Base-by-base conservation (phyloP, 2,888 invertebrate species). In the Xylota sylvarum region DNA sequence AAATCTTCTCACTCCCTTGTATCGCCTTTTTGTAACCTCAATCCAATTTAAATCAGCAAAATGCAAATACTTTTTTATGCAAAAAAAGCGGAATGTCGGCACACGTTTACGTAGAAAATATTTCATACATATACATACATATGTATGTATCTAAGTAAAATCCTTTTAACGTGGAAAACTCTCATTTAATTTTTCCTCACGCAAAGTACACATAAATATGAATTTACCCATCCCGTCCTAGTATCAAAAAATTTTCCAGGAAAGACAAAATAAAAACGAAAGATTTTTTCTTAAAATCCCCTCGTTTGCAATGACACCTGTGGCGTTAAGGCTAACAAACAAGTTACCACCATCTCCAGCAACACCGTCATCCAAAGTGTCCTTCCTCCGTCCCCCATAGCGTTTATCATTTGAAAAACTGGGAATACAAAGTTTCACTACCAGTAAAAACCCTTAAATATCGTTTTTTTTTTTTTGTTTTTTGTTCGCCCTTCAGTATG, bases 221-320 rank as follows among this genome's bases (percentile, higher is more conserved):
- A 32, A 35, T 56, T 32, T 35, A 1, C 30, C 27, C 52, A 30
- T 4, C 30, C 5, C 1, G 5, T 56, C 56, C 17, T 35, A 17
- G 17, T 17, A 32, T 35, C 17, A 17, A 9, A 14, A 17, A 17
- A 4, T 56, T 56, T 35, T 10, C 67, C 52, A 40, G 27, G 37
- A 27, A 55, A n/a, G 52, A 67, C 67, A 67, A 52, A 23, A 55
- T 4, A 32, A 64, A 35, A 52, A 52, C 23, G 23, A 23, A 23
- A 23, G 17, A 32, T 35, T 17, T 14, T 65, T 32, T n/a, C 27
- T 32, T 35, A n/a, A 32, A 76, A 58, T 48, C 50, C 67, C 58
- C 58, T 67, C 50, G 40, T 77, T 77, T 77, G 58, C 67, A 60
- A 67, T 77, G 58, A 67, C 77, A 77, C 77, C 67, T 77, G 77